Evolutionary conservation across 2,888 invertebrate species (phyloP), one percentile per base, ranked within the genome.

Genomic region (Cyclophora punctaria): DNA sequence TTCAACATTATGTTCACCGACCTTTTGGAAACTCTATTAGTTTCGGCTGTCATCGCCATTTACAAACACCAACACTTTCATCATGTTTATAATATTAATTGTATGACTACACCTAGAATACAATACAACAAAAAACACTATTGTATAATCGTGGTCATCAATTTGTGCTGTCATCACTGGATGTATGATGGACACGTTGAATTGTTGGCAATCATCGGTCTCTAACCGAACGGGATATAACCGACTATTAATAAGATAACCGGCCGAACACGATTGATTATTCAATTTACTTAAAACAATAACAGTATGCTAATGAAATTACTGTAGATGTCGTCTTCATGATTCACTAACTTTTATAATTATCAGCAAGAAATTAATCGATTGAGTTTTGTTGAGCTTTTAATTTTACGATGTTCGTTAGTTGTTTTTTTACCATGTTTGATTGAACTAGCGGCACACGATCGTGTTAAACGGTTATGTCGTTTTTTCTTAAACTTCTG

Each of bases 261-360:
- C 37, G 37, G 37, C 55, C 51, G 54, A 54, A 53, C 55, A 57
- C 62, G 62, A 71, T 70, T 34, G 44, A 44, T 44, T 44, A 44
- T 44, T 44, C 66, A 70, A 73, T 73, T 69, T 63, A 66, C 67
- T 66, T 62, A 55, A 37, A 64, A 65, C 67, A 66, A 59, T 62
- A 72, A 67, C 56, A 66, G 63, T 71, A 73, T 75, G 68, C 54
- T 71, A 72, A 77, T 76, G 59, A 59, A 69, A 69, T 66, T 63
- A 63, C 63, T 63, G 47, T 53, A 63, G 61, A 55, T 55, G 60
- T 62, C 56, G 46, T 55, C 34, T 6, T 6, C 33, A 34, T 44
- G 44, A 44, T 34, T 37, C 4, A 37, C 4, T 37, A 5, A 34
- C 33, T 44, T 34, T 33, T 34, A 33, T 44, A 44, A 44, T 44